These are phyloP conservation scores for Rugalucina vietnamica DNA, from an alignment of 2,888 invertebrate species.

Conservation along the genomic window DNA sequence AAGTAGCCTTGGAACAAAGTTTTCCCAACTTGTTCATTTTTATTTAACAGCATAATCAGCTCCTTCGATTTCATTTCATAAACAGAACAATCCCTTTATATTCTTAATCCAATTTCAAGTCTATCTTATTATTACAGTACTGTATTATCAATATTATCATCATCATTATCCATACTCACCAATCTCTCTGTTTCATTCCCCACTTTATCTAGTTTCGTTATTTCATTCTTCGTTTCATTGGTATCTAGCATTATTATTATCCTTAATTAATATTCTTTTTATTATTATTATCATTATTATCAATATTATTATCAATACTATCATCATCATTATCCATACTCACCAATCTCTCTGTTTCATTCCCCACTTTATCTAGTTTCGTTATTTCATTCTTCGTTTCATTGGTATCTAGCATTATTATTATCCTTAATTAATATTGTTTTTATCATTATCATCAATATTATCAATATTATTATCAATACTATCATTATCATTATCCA, in stretches of 20 bases:
- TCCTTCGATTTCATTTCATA: background rate
- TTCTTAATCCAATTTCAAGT: background rate
- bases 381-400: slow-evolving; percentile 58
- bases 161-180: slow-evolving; percentile 68
- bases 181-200: slow-evolving; percentile 74
- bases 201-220: slow-evolving; percentile 72
- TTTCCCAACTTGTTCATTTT: background rate
- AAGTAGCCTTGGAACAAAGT: too few relatives aligned
- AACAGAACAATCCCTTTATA: background rate
- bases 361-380: background rate
- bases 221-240: slow-evolving; percentile 74
- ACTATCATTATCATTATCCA: background rate
- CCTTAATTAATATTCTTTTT: background rate
- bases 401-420: slow-evolving; percentile 77
- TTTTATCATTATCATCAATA: too few relatives aligned
- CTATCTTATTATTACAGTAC: background rate
- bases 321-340: background rate
- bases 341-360: background rate
- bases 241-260: slow-evolving; percentile 37
- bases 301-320: background rate
- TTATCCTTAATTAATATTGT: too few relatives aligned
- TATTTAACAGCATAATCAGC: background rate
- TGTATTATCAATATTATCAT: background rate
- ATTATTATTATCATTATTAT: background rate
- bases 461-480: background rate